Conservation (phyloP, 2,888 invertebrate species). For the Exephanes ischioxanthus region DNA sequence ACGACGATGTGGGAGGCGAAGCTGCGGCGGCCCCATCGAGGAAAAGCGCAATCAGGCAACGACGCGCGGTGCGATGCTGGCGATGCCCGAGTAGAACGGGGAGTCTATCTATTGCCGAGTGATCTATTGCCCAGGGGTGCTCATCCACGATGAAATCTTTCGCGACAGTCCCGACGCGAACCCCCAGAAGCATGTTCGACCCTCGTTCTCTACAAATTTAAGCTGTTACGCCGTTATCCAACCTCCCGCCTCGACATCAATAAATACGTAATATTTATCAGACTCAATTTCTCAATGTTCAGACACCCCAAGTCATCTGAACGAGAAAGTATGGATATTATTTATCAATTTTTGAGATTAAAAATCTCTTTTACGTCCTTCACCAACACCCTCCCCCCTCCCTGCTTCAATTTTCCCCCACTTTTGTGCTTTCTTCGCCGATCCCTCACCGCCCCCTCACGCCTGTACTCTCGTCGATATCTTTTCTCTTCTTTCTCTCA, state of each 20-base stretch:
- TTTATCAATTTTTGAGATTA: neutral
- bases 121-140: conserved; percentile 77
- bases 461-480: neutral
- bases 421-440: conserved; percentile 30
- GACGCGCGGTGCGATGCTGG: conserved; percentile 65
- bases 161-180: neutral
- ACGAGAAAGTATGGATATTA: neutral
- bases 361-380: neutral
- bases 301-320: neutral
- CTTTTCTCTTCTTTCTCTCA: conserved; percentile 40
- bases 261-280: neutral
- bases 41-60: conserved; percentile 79
- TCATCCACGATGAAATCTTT: conserved; percentile 54
- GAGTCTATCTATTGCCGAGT: conserved; percentile 76
- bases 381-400: neutral
- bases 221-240: neutral
- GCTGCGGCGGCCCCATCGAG: conserved; percentile 71
- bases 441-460: conserved; percentile 39
- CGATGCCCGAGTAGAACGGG: conserved; percentile 51
- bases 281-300: conserved; percentile 1
- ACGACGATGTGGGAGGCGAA: conserved; percentile 56
- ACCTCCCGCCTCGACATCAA: neutral
- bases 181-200: neutral
- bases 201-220: conserved; percentile 3
- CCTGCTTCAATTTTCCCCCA: neutral